Evolutionary conservation across 2,113 vertebrate species (phyloP).

Genomic region (Pantherophis guttatus): DNA sequence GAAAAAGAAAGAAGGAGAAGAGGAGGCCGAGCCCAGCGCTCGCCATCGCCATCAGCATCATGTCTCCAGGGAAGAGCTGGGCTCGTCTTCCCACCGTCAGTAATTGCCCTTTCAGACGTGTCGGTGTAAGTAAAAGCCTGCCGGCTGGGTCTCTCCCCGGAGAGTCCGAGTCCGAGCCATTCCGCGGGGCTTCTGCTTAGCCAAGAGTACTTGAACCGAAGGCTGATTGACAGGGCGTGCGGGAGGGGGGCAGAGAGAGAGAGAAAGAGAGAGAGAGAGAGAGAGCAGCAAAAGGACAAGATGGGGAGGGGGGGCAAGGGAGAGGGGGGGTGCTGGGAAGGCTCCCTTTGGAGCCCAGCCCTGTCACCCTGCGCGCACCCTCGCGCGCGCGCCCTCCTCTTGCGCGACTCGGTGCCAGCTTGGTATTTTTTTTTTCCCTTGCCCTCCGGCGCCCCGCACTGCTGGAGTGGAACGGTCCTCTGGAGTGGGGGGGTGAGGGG

Average conservation of each 20-base stretch:
- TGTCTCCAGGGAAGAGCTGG: neutral
- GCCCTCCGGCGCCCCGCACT: neutral
- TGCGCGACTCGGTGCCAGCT: neutral
- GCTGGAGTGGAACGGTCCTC: neutral
- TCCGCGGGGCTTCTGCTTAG: neutral
- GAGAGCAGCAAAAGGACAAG: neutral
- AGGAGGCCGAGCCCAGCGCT: neutral
- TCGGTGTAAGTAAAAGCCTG: slow-evolving; percentile 4
- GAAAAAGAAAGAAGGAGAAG: neutral
- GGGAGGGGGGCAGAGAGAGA: neutral
- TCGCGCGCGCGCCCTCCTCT: too few relatives aligned
- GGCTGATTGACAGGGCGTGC: neutral
- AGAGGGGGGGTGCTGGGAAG: neutral
- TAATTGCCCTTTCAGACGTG: neutral
- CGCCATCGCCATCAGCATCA: accelerated
- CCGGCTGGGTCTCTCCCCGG: neutral
- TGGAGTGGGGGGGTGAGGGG: too few relatives aligned
- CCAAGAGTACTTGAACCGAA: neutral
- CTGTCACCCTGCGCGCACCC: neutral
- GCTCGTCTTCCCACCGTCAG: neutral
- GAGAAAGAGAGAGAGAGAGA: neutral
- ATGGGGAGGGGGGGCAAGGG: too few relatives aligned
- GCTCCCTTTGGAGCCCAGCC: neutral
- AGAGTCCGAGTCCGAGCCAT: too few relatives aligned
- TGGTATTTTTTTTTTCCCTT: too few relatives aligned